Conservation (phyloP, 2,113 vertebrate species). For the Dryoscopus gambensis region DNA sequence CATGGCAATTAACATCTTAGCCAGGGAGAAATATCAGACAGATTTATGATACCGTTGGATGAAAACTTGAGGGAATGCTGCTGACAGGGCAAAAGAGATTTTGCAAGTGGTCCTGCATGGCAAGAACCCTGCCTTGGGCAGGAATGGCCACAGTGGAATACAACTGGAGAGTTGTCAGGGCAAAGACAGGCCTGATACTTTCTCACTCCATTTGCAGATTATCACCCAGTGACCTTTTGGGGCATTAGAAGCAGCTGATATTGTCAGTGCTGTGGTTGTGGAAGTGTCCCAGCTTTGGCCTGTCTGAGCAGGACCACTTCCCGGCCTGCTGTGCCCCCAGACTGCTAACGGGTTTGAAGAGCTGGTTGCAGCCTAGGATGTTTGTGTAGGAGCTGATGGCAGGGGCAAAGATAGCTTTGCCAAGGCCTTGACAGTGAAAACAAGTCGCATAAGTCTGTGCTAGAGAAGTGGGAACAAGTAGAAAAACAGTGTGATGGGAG, state of each 20-base stretch:
- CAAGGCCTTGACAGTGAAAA: not conserved
- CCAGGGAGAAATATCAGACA: not conserved
- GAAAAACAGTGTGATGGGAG: not conserved
- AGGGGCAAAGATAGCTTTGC: not conserved
- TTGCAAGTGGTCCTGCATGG: not conserved
- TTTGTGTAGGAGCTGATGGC: not conserved
- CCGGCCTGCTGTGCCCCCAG: not conserved
- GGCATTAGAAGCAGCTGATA: not conserved
- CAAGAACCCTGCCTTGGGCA: not conserved
- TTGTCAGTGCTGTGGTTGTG: not conserved
- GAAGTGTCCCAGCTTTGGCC: not conserved
- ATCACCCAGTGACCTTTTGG: not conserved
- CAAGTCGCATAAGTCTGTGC: not conserved
- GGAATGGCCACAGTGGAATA: not conserved
- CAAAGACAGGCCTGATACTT: not conserved
- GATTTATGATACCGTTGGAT: not conserved
- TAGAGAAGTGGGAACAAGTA: not conserved
- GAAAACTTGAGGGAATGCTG: not conserved
- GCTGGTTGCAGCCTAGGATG: not conserved
- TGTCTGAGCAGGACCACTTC: not conserved
- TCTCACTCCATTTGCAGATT: not conserved
- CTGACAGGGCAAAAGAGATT: not conserved
- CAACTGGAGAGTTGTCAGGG: not conserved
- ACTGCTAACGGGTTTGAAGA: accelerated
- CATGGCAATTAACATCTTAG: not conserved